Evolutionary conservation across 2,888 invertebrate genomes (phyloP), one percentile per base, ranked within the genome.

Genomic region (Synanthedon vespiformis): DNA sequence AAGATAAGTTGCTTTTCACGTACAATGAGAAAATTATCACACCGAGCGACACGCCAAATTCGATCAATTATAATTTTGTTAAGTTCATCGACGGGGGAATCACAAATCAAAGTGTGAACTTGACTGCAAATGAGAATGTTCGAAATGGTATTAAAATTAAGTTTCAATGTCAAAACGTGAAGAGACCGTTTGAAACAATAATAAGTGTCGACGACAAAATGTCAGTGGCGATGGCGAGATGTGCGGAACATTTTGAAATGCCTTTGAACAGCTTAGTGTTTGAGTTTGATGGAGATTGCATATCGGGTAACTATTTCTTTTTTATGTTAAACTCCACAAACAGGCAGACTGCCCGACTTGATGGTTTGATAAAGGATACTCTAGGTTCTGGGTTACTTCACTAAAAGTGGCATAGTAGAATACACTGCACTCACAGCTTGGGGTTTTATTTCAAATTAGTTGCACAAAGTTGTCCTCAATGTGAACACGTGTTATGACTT

Each of bases 281-380:
- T 62, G 73, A 76, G 55, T 89, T 89, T 66, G 90, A 90, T 65
- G 90, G 89, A 1, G 89, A 89, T 57, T 52, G 67, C n/a, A 61
- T 89, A 48, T 61, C 73, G 60, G 73, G 82, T 72, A 67, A 60
- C 52, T 10, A 16, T 6, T 44, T 44, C 4, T 22, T 13, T 44
- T 44, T 44, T 14, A 44, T 5, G 14, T 34, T 34, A 63, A 34
- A 2, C 2, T 34, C 3, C 34, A 34, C 10, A 10, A 10, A 34
- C 34, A 34, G 34, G 34, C 34, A 8, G 34, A 34, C n/a, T 5
- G 27, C 2, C 2, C 34, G 2, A 44, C 13, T 13, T n/a, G 44
- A 44, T 44, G 11, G 16, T n/a, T n/a, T n/a, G n/a, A n/a, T n/a
- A n/a, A n/a, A n/a, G n/a, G n/a, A n/a, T n/a, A n/a, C n/a, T n/a